A percentile compares a stretch with the other conserved stretches of the same genome.
Evolutionary conservation across 2,797 vertebrate genomes (phyloP).

Genomic region (Gila robusta): DNA sequence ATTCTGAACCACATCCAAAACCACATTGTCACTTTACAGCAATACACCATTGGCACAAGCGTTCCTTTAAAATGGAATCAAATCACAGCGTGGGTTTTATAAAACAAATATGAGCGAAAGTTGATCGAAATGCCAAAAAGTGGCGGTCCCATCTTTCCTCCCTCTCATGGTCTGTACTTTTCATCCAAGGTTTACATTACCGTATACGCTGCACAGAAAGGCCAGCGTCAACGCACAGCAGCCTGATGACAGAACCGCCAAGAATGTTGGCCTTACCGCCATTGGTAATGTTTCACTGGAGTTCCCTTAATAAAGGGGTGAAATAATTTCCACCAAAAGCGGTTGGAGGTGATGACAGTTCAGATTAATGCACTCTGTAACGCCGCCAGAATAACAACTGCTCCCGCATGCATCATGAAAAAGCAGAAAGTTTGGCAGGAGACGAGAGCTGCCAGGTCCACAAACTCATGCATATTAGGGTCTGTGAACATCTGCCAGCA

Average conservation of each 20-base stretch:
- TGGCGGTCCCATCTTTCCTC: conserved; percentile 69
- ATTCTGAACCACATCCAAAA: conserved; percentile 18
- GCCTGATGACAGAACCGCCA: conserved; percentile 78
- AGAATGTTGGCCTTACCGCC: conserved; percentile 77
- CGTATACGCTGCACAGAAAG: conserved; percentile 68
- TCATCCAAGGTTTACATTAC: conserved; percentile 68
- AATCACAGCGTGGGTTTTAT: conserved; percentile 32
- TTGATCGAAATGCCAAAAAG: conserved; percentile 41
- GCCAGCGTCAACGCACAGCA: conserved; percentile 73
- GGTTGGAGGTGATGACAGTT: conserved; percentile 74
- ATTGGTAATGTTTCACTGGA: conserved; percentile 74
- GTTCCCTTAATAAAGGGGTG: conserved; percentile 78
- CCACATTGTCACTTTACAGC: conserved; percentile 30
- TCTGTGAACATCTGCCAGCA: conserved; percentile 86
- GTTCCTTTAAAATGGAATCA: conserved; percentile 36
- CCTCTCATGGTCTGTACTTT: conserved; percentile 59
- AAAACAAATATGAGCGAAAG: conserved; percentile 15
- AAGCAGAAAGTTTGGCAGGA: conserved; percentile 75
- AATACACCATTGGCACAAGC: conserved; percentile 11
- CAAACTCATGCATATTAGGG: conserved; percentile 90
- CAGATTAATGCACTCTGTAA: conserved; percentile 78
- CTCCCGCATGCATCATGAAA: conserved; percentile 80
- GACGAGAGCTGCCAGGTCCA: conserved; percentile 77
- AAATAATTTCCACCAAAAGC: conserved; percentile 79
- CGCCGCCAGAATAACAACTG: conserved; percentile 77